phyloP scores from a whole-genome alignment of 1,140 invertebrate genomes.

The Trachymyrmex septentrionalis region DNA sequence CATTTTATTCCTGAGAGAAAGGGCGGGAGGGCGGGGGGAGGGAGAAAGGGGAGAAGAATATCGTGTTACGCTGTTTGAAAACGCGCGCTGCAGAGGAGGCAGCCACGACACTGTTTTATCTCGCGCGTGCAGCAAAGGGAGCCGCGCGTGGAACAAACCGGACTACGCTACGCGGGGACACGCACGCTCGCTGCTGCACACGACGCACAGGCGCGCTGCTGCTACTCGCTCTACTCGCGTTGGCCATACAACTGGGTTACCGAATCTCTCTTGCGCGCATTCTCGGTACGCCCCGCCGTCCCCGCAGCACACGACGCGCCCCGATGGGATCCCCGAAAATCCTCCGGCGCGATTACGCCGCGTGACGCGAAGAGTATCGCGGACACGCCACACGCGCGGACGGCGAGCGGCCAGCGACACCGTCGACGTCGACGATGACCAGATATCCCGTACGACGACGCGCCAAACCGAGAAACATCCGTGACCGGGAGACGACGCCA shows the following conservation, averaged over 20 bases:
- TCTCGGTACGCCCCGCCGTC: constrained; percentile 39
- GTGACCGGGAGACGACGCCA: constrained; percentile 51
- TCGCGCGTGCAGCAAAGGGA: neutral
- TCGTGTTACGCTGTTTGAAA: constrained; percentile 11
- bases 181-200: neutral
- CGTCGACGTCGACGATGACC: neutral
- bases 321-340: constrained; percentile 14
- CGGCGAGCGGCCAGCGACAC: constrained; percentile 2
- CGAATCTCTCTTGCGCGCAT: constrained; percentile 63
- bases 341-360: neutral
- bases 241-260: constrained; percentile 69
- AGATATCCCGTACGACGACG: constrained; percentile 6
- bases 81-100: constrained; percentile 14
- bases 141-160: neutral
- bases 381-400: constrained; percentile 29
- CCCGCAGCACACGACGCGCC: neutral
- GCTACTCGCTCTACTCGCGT: neutral
- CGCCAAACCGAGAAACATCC: constrained; percentile 44
- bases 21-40: too few relatives aligned
- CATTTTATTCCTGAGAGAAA: neutral
- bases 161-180: neutral
- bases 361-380: constrained; percentile 16
- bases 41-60: neutral
- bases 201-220: neutral
- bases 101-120: neutral